Conservation (phyloP, 1,140 invertebrate genomes). For the Goniozus legneri region DNA sequence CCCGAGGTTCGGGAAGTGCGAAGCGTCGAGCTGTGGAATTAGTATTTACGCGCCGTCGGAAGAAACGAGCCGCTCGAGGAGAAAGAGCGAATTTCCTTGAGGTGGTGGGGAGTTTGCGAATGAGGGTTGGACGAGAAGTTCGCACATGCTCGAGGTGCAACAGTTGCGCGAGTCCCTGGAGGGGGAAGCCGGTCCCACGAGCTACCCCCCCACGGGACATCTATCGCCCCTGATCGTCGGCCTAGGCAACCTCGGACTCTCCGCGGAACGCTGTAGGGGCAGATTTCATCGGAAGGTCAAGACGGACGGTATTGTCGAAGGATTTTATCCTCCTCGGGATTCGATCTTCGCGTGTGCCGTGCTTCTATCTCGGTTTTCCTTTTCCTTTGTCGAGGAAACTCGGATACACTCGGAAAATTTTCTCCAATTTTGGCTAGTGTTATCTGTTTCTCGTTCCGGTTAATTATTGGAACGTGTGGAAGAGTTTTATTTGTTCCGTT, state of each 20-base stretch:
- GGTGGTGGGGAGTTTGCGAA: slow-evolving; percentile 2
- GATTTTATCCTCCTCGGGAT: too few relatives aligned
- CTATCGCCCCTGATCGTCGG: slow-evolving; percentile 28
- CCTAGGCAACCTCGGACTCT: slow-evolving; percentile 26
- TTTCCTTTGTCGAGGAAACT: too few relatives aligned
- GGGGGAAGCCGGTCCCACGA: slow-evolving; percentile 19
- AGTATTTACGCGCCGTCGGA: too few relatives aligned
- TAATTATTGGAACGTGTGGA: too few relatives aligned
- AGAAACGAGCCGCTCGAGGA: slow-evolving; percentile 11
- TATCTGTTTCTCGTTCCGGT: too few relatives aligned
- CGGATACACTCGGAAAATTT: too few relatives aligned
- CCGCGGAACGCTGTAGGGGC: slow-evolving; percentile 29
- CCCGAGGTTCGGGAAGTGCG: too few relatives aligned
- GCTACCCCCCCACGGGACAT: slow-evolving; percentile 17
- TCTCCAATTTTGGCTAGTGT: too few relatives aligned
- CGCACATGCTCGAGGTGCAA: slow-evolving; percentile 29
- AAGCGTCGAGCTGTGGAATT: too few relatives aligned
- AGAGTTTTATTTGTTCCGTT: too few relatives aligned
- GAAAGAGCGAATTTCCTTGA: slow-evolving; percentile 8
- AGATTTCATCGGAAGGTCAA: slow-evolving; percentile 33
- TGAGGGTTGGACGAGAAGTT: not conserved
- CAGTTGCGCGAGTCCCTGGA: slow-evolving; percentile 23
- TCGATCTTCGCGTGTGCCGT: too few relatives aligned
- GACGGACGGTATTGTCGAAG: slow-evolving; percentile 33
- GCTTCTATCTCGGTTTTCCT: too few relatives aligned